These are phyloP conservation scores for Myocastor coypus DNA, from an alignment of 2,113 vertebrate species.

Conservation along the genomic window DNA sequence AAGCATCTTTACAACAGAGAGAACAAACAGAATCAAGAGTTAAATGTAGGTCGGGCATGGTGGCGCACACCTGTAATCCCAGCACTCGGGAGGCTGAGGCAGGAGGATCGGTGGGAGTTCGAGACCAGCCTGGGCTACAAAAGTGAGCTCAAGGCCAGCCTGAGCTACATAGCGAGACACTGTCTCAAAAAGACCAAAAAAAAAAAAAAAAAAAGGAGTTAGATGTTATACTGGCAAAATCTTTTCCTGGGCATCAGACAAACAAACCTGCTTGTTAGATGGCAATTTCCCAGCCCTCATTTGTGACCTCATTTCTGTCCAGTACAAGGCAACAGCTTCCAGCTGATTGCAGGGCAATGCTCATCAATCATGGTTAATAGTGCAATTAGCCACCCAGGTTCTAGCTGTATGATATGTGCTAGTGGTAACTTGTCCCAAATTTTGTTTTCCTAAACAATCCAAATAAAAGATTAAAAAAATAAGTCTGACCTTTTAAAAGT, in stretches of 20 bases:
- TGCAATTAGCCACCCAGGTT: conserved; percentile 59
- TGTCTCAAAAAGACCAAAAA: no score
- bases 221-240: neutral
- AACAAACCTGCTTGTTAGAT: conserved; percentile 48
- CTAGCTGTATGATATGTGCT: conserved; percentile 54
- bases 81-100: no score
- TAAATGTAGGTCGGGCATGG: no score
- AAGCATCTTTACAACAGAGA: conserved; percentile 48
- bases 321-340: conserved; percentile 66
- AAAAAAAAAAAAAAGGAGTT: no score
- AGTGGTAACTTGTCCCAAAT: conserved; percentile 65
- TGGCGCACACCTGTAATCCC: no score
- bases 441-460: conserved; percentile 66
- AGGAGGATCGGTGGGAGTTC: no score
- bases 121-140: no score
- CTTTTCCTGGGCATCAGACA: conserved; percentile 8
- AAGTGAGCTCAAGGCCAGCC: no score
- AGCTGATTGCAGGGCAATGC: conserved; percentile 48
- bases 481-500: conserved; percentile 58
- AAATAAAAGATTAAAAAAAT: conserved; percentile 56
- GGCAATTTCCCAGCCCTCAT: conserved; percentile 23
- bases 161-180: no score
- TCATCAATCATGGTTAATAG: conserved; percentile 65
- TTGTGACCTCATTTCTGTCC: conserved; percentile 64
- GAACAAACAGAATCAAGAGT: conserved; percentile 41